A percentile compares a stretch with the other conserved stretches of the same genome.
Conservation (phyloP, 2,888 invertebrate genomes). For the Tenodera sinensis region DNA sequence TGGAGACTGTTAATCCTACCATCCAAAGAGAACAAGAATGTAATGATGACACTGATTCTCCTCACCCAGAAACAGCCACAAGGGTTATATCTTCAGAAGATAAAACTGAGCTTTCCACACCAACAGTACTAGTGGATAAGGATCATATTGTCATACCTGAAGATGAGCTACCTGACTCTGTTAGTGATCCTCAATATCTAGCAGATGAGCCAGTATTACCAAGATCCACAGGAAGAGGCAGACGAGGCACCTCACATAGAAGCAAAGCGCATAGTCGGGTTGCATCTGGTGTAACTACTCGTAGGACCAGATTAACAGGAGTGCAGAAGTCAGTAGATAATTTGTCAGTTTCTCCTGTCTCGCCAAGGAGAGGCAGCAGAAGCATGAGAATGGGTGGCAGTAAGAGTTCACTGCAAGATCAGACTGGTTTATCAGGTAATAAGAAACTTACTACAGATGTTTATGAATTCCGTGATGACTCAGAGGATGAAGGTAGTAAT, state of each 20-base stretch:
- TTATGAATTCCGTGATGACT: constrained; percentile 89
- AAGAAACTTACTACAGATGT: constrained; percentile 69
- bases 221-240: constrained; percentile 16
- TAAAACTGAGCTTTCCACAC: not conserved
- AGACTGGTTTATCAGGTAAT: constrained; percentile 37
- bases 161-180: constrained; percentile 53
- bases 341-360: not conserved
- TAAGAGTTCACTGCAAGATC: constrained; percentile 4
- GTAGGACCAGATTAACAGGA: constrained; percentile 11
- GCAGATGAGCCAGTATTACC: constrained; percentile 33
- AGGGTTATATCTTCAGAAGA: not conserved
- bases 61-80: not conserved
- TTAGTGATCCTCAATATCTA: not conserved
- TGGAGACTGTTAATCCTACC: not conserved
- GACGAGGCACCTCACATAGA: constrained; percentile 20
- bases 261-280: constrained; percentile 20
- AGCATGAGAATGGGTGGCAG: constrained; percentile 5
- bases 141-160: constrained; percentile 45
- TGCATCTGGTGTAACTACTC: constrained; percentile 16
- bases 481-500: constrained; percentile 66
- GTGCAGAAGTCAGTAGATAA: not conserved
- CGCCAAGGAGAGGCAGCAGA: constrained; percentile 24
- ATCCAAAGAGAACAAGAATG: not conserved
- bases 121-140: constrained; percentile 41
- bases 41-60: not conserved